A percentile compares a stretch with the other conserved stretches of the same genome.
Evolutionary conservation across 2,888 invertebrate genomes (phyloP).

Genomic region (Rhagium mordax): DNA sequence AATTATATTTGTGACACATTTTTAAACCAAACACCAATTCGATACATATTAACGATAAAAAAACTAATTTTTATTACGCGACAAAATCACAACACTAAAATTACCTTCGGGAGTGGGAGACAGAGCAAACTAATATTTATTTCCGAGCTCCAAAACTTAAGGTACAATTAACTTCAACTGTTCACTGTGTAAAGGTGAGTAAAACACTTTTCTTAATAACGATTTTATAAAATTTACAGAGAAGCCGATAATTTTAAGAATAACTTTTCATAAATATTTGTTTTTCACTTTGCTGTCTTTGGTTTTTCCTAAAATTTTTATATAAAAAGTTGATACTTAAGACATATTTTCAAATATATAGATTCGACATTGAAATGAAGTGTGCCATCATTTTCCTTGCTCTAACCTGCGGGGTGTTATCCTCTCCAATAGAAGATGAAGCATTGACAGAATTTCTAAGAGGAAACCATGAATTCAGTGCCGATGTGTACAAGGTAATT

Average conservation of each 20-base stretch:
- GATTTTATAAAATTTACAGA: too few relatives aligned
- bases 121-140: not conserved
- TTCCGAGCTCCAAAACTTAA: too few relatives aligned
- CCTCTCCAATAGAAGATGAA: not conserved
- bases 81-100: too few relatives aligned
- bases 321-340: too few relatives aligned
- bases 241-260: too few relatives aligned
- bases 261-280: too few relatives aligned
- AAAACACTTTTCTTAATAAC: too few relatives aligned
- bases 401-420: not conserved
- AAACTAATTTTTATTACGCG: too few relatives aligned
- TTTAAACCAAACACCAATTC: not conserved
- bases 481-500: slow-evolving; percentile 29
- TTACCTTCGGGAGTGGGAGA: not conserved
- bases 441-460: not conserved
- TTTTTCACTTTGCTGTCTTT: too few relatives aligned
- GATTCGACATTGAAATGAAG: not conserved
- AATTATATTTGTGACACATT: not conserved
- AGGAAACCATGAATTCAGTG: not conserved
- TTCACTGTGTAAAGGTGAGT: not conserved
- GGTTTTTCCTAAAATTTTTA: too few relatives aligned
- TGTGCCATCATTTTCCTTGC: not conserved
- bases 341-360: not conserved
- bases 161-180: too few relatives aligned
- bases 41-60: not conserved